phyloP scores from a whole-genome alignment of 2,888 invertebrate genomes.

The Caenorhabditis panamensis region DNA sequence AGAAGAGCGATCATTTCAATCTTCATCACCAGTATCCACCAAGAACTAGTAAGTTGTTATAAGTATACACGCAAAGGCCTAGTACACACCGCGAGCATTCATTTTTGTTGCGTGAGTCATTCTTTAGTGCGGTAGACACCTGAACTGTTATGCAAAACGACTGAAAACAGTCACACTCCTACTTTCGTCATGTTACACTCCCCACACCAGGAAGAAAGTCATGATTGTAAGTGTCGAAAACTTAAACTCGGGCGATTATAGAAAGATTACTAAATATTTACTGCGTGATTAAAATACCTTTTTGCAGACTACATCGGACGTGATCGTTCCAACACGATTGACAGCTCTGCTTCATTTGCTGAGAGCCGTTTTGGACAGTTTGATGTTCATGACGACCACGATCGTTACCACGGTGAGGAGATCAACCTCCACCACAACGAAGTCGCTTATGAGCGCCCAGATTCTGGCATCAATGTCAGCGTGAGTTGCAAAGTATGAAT shows the following conservation, averaged over 20 bases:
- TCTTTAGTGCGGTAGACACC: not conserved
- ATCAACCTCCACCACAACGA: slow-evolving; percentile 76
- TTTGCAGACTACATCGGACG: slow-evolving; percentile 46
- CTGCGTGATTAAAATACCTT: not conserved
- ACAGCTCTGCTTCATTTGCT: slow-evolving; percentile 72
- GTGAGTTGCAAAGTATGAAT: not conserved
- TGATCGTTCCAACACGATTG: slow-evolving; percentile 72
- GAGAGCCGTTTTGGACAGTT: slow-evolving; percentile 76
- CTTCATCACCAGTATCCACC: slow-evolving; percentile 53
- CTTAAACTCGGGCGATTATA: not conserved
- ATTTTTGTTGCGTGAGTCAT: slow-evolving; percentile 34
- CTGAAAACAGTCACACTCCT: slow-evolving; percentile 26
- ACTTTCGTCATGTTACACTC: slow-evolving; percentile 21
- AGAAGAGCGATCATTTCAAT: slow-evolving; percentile 52
- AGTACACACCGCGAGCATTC: not conserved
- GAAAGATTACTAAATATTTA: not conserved
- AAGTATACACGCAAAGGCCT: not conserved
- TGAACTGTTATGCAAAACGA: slow-evolving; percentile 43
- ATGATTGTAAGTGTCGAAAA: slow-evolving; percentile 11
- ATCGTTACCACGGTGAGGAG: slow-evolving; percentile 64
- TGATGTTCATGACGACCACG: slow-evolving; percentile 74
- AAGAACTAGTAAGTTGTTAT: slow-evolving; percentile 32
- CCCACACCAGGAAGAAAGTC: slow-evolving; percentile 3
- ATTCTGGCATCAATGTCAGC: slow-evolving; percentile 26
- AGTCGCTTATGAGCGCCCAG: slow-evolving; percentile 73